A percentile compares a stretch with the other conserved stretches of the same genome.
Conservation (phyloP, 2,113 vertebrate species). For the Prunella himalayana region DNA sequence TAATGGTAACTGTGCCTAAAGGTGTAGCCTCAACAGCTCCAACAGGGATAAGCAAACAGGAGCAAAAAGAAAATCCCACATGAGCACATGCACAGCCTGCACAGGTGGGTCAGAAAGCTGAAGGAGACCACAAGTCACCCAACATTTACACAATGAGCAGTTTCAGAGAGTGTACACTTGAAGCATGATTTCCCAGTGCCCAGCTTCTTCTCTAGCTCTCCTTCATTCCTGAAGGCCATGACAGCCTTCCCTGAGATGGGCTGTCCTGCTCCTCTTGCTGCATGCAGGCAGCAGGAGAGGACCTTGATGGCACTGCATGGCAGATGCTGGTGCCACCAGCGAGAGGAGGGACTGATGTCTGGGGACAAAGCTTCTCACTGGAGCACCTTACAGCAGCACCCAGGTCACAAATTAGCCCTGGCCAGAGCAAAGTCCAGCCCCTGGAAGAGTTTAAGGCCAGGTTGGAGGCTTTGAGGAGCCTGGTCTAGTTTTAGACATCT, state of each 20-base stretch:
- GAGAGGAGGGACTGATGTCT: not conserved
- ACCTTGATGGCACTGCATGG: rapidly evolving
- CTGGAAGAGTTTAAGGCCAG: not conserved
- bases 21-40: not conserved
- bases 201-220: rapidly evolving
- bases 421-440: not conserved
- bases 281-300: not conserved
- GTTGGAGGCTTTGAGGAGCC: not conserved
- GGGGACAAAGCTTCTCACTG: not conserved
- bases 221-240: too few species aligned
- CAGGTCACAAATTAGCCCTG: rapidly evolving
- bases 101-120: not conserved
- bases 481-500: not conserved
- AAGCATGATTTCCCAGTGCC: not conserved
- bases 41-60: not conserved
- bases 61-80: not conserved
- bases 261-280: not conserved
- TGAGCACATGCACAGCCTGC: rapidly evolving
- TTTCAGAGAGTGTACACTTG: rapidly evolving
- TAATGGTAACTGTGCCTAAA: not conserved
- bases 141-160: rapidly evolving
- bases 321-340: rapidly evolving
- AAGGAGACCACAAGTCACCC: rapidly evolving
- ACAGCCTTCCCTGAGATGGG: rapidly evolving
- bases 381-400: not conserved